Percentiles rank a stretch among this genome's conserved stretches.
Conservation (phyloP, 2,888 invertebrate genomes). For the Heliconius ismenius region DNA sequence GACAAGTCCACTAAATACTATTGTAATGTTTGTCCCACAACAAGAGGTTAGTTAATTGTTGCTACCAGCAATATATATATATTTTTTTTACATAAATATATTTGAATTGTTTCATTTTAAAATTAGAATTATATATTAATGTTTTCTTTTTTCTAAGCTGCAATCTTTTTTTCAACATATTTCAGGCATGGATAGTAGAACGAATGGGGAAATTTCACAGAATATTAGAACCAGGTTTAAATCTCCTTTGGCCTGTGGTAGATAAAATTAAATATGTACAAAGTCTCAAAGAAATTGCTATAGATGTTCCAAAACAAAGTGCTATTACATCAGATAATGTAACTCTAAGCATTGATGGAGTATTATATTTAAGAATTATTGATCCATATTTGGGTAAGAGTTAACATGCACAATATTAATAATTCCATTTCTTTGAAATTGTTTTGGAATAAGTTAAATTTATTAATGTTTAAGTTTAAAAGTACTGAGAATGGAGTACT, state of each 20-base stretch:
- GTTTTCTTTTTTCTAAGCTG: neutral
- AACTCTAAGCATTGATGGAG: constrained; percentile 97
- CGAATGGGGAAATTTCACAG: constrained; percentile 98
- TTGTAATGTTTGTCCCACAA: constrained; percentile 98
- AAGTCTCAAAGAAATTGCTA: constrained; percentile 99
- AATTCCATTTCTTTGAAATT: neutral
- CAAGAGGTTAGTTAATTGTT: constrained; percentile 88
- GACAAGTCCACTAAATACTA: constrained; percentile 92
- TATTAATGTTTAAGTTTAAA: too few species aligned
- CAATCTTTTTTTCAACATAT: too few species aligned
- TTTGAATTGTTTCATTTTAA: neutral
- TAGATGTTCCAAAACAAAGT: constrained; percentile 99
- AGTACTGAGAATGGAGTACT: too few species aligned
- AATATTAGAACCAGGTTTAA: constrained; percentile 96
- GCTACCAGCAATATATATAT: neutral
- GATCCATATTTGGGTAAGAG: constrained; percentile 92
- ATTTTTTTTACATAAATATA: neutral
- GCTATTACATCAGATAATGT: constrained; percentile 99
- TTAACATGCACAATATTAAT: neutral
- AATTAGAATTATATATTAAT: neutral
- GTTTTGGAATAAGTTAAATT: neutral
- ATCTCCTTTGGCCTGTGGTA: constrained; percentile 93
- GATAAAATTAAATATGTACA: constrained; percentile 98
- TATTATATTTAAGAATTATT: constrained; percentile 95
- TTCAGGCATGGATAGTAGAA: constrained; percentile 97